Evolutionary conservation across 2,797 vertebrate species (phyloP).

Genomic region (Tinamus major): DNA sequence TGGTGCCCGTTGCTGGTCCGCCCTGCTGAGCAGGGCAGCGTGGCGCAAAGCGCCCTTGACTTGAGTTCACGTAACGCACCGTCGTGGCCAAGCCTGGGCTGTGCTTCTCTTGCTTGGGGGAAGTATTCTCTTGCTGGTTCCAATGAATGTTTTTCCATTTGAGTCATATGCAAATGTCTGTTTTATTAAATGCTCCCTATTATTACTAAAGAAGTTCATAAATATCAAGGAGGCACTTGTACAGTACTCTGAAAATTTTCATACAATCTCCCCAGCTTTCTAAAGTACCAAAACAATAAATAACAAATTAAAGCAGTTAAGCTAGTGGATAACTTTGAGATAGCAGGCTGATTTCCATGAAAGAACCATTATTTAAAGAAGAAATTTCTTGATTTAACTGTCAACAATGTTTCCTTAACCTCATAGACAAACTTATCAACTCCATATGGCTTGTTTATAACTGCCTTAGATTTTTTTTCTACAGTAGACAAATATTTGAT

Average conservation of each 20-base stretch:
- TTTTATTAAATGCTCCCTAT: not conserved
- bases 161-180: not conserved
- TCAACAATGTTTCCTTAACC: not conserved
- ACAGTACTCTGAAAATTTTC: not conserved
- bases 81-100: not conserved
- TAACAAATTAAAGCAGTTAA: not conserved
- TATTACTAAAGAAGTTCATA: not conserved
- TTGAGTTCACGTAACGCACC: not conserved
- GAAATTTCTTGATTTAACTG: not conserved
- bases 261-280: not conserved
- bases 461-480: not conserved
- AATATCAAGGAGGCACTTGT: not conserved
- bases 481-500: not conserved
- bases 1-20: not conserved
- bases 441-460: not conserved
- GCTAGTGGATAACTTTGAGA: not conserved
- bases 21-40: not conserved
- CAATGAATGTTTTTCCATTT: not conserved
- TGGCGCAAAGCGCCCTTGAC: slow-evolving; percentile 38
- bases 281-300: not conserved
- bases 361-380: not conserved
- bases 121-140: not conserved
- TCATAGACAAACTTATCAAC: not conserved
- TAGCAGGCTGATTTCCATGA: not conserved
- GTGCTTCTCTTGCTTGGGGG: not conserved